These are phyloP conservation scores for Apistogramma diplotaenia DNA, from an alignment of 2,113 vertebrate species.

Conservation along the genomic window DNA sequence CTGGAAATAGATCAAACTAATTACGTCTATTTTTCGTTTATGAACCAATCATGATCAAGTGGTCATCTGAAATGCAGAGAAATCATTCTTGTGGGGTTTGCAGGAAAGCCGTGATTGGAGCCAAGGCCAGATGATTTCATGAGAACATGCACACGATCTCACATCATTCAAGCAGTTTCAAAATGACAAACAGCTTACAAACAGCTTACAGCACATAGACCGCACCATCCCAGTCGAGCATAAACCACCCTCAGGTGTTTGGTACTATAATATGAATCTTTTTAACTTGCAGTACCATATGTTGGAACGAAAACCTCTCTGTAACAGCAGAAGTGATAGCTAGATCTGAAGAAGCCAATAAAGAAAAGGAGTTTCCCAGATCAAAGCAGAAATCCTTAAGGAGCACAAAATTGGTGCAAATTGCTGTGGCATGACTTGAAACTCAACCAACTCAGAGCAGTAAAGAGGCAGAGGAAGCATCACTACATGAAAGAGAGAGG, in stretches of 20 bases:
- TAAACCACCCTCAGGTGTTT: not conserved
- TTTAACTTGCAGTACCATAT: not conserved
- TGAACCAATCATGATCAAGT: too few relatives aligned
- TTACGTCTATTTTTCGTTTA: not conserved
- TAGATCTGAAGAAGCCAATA: not conserved
- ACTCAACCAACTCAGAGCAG: slow-evolving; percentile 60
- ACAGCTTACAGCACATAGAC: not conserved
- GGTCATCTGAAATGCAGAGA: not conserved
- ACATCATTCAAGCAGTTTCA: not conserved
- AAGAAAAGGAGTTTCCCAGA: slow-evolving; percentile 10
- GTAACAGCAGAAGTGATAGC: not conserved
- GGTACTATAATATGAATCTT: not conserved
- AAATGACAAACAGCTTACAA: not conserved
- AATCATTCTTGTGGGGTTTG: not conserved
- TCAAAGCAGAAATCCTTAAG: slow-evolving; percentile 32
- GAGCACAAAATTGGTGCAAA: slow-evolving; percentile 25
- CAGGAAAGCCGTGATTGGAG: not conserved
- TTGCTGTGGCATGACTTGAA: slow-evolving; percentile 41
- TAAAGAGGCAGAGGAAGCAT: not conserved
- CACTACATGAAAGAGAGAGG: not conserved
- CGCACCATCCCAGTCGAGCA: not conserved
- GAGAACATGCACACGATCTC: not conserved
- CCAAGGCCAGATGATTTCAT: not conserved
- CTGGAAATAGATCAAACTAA: not conserved
- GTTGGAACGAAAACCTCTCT: not conserved